Conservation (phyloP, 2,113 vertebrate species). For the Nipponia nippon region DNA sequence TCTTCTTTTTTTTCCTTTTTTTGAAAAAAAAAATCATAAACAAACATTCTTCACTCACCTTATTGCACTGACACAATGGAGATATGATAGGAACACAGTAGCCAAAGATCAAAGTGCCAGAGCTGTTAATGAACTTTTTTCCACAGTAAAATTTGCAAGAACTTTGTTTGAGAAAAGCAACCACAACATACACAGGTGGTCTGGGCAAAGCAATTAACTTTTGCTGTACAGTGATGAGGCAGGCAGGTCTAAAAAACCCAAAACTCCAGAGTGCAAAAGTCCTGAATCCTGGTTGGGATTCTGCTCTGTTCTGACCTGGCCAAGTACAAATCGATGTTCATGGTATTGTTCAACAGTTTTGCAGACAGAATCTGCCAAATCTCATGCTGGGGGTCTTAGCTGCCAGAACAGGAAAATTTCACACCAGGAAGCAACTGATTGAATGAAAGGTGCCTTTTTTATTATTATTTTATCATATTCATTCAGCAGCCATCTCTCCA, state of each 20-base stretch:
- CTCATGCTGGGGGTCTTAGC: background rate
- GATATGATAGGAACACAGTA: background rate
- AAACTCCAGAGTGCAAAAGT: background rate
- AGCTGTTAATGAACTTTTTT: background rate
- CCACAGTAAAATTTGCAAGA: background rate
- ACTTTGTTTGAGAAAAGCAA: background rate
- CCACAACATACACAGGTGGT: background rate
- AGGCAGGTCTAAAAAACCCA: background rate
- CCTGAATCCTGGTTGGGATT: background rate
- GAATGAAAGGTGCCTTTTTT: constrained; percentile 14
- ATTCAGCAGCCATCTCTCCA: constrained; percentile 37
- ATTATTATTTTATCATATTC: constrained; percentile 16
- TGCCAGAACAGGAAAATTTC: background rate
- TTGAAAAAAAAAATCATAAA: background rate
- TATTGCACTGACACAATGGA: background rate
- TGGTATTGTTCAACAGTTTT: background rate
- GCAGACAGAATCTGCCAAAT: background rate
- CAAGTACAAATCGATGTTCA: background rate
- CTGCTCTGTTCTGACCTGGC: background rate
- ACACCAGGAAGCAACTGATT: background rate
- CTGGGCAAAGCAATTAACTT: background rate
- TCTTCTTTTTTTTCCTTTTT: background rate
- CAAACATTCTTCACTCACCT: background rate
- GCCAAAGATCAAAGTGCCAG: background rate
- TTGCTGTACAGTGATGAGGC: background rate